Percentiles rank a stretch among this genome's conserved stretches.
Evolutionary conservation across 2,797 vertebrate species (phyloP).

Genomic region (Vespertilio murinus): DNA sequence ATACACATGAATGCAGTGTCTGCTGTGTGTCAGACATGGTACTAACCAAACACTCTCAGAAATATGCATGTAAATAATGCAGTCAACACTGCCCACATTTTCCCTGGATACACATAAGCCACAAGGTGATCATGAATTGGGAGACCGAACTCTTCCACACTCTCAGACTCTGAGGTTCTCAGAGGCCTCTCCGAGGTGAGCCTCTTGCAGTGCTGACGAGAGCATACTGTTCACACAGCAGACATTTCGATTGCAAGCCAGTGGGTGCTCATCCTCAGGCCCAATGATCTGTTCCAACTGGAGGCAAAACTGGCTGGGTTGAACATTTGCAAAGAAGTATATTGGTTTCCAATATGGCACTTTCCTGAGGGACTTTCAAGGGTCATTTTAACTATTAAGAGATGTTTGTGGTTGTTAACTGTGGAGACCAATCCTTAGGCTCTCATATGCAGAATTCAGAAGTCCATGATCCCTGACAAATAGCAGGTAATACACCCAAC

Average conservation of each 20-base stretch:
- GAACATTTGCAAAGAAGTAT: background rate
- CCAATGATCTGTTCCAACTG: background rate
- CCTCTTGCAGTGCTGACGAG: background rate
- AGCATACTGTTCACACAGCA: background rate
- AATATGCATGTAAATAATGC: background rate
- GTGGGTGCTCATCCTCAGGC: background rate
- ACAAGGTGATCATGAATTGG: background rate
- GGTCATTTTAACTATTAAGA: background rate
- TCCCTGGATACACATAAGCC: background rate
- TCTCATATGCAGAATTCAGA: background rate
- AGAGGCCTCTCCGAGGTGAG: background rate
- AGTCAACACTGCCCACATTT: background rate
- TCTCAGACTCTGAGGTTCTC: background rate
- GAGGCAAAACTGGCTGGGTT: background rate
- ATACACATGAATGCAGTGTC: background rate
- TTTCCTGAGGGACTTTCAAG: background rate
- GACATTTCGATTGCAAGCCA: background rate
- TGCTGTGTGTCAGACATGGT: background rate
- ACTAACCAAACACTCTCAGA: background rate
- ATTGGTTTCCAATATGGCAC: background rate
- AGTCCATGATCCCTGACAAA: background rate
- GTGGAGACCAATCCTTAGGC: background rate
- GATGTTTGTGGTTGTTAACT: background rate
- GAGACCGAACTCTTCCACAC: background rate
- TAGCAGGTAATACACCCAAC: background rate